Evolutionary conservation across 2,888 invertebrate genomes (phyloP).

Genomic region (Meloe dianella): DNA sequence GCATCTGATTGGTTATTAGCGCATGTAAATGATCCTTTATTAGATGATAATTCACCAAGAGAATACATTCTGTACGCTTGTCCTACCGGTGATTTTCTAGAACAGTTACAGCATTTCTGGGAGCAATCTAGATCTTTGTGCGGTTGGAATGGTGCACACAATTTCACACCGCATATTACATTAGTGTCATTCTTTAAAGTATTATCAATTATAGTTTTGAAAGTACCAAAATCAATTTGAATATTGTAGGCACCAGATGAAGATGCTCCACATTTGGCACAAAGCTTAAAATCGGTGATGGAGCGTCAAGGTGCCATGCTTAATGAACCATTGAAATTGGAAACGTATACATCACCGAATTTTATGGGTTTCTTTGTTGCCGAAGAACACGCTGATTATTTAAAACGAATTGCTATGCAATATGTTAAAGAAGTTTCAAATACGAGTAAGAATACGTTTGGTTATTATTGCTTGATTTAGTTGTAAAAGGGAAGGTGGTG

Average conservation of each 20-base stretch:
- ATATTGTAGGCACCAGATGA: constrained; percentile 75
- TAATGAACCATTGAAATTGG: constrained; percentile 72
- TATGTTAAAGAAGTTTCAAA: constrained; percentile 82
- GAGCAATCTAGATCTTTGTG: constrained; percentile 73
- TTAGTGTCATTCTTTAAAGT: constrained; percentile 89
- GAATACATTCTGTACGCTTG: constrained; percentile 89
- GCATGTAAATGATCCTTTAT: constrained; percentile 82
- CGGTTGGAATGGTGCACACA: constrained; percentile 91
- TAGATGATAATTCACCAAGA: constrained; percentile 78
- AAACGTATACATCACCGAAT: constrained; percentile 84
- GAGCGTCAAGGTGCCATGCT: constrained; percentile 73
- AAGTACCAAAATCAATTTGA: background rate
- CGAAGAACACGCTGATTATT: constrained; percentile 79
- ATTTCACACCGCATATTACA: constrained; percentile 89
- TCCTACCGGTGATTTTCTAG: constrained; percentile 77
- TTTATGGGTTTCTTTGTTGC: constrained; percentile 91
- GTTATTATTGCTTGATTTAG: constrained; percentile 12
- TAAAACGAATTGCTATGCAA: constrained; percentile 78
- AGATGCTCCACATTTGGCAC: constrained; percentile 71
- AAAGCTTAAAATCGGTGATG: constrained; percentile 76
- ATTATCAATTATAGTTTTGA: constrained; percentile 32
- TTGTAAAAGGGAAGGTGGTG: background rate
- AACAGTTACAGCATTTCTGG: constrained; percentile 79
- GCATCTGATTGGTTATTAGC: constrained; percentile 91
- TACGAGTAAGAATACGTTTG: constrained; percentile 66